Base-by-base conservation (phyloP, 2,888 invertebrate species). In the Leptura quadrifasciata region DNA sequence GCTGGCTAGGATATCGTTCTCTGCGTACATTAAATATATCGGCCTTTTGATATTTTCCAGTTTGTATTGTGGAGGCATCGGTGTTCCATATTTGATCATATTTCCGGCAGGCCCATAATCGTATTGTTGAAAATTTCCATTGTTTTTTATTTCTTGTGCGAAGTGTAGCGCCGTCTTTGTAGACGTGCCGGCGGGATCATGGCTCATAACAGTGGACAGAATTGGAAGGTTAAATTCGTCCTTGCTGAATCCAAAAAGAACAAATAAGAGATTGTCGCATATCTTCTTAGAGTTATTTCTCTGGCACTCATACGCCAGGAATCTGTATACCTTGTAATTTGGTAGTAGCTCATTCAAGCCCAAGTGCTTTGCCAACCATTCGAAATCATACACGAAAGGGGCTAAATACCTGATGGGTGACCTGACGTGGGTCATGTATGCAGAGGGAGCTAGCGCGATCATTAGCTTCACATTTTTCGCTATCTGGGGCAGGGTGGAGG, bases 281-380 rank as follows among this genome's bases (percentile, higher is more conserved):
- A 95, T 90, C 84, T 92, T 91, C 76, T 92, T 91, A 69, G 90
- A 89, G 61, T 90, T 89, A 76, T 91, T 89, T 52, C 91, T 87
- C 77, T 92, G 91, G 84, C 95, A 95, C 1, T 93, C 91, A 84
- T 92, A 91, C 0, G 93, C 91, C 52, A 95, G 84, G 86, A 93
- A 91, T 78, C 92, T 90, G 24, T 94, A 79, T 0, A 94, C 88
- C 57, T 90, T 88, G 81, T 90, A 92, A 82, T 93, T 93, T 0
- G 95, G 95, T 15, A 95, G 88, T 86, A 96, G 94, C 84, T 95
- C 94, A 75, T 93, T 92, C 0, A 92, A 89, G 0, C 95, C 95
- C 12, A 96, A 88, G 55, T 93, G 86, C 82, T 92, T 91, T 63
- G 92, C 86, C 60, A 95, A 84, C 87, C 92, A 92, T 92, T 93